Conservation (phyloP, 2,113 vertebrate genomes). For the Lanius ludovicianus region DNA sequence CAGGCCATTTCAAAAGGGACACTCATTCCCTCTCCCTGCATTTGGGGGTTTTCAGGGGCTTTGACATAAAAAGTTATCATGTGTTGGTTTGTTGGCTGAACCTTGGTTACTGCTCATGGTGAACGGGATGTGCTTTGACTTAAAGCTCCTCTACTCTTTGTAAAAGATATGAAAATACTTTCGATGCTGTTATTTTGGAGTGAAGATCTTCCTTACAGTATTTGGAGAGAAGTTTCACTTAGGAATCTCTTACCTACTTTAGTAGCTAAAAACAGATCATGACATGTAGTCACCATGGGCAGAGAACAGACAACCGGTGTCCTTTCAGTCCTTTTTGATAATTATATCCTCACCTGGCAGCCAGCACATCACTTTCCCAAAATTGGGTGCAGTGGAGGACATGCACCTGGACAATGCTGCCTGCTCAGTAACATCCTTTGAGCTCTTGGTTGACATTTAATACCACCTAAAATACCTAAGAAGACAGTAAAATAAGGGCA, state of each 20-base stretch:
- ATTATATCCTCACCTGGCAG: background rate
- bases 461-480: background rate
- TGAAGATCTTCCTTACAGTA: background rate
- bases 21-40: background rate
- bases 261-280: background rate
- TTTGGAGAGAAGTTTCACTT: background rate
- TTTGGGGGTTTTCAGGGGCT: background rate
- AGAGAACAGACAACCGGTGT: background rate
- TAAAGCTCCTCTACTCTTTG: background rate
- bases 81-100: background rate
- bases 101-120: accelerated
- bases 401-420: background rate
- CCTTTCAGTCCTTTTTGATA: background rate
- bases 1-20: background rate
- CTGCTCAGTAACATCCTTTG: background rate
- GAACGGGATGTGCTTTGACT: background rate
- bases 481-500: background rate
- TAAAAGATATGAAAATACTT: background rate
- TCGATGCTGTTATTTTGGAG: background rate
- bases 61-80: background rate
- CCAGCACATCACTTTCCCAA: background rate
- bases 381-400: background rate
- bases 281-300: background rate
- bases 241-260: background rate
- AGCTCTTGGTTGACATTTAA: background rate